phyloP scores from a whole-genome alignment of 2,888 invertebrate species.

The Spisula subtruncata region DNA sequence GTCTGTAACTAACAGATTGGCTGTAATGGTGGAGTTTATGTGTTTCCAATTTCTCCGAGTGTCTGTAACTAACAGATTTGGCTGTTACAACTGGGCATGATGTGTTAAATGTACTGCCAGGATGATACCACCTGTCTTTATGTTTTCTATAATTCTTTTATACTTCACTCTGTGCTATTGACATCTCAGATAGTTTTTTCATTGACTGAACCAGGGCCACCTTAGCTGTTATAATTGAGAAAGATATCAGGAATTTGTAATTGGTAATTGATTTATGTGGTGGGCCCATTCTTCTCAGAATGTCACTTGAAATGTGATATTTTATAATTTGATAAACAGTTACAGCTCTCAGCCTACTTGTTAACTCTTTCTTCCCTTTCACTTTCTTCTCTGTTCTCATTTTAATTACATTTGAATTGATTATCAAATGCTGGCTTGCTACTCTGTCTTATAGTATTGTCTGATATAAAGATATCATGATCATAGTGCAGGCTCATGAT shows the following conservation, averaged over 20 bases:
- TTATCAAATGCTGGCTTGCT: background rate
- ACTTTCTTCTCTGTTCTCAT: background rate
- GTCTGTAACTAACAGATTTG: background rate
- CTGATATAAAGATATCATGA: background rate
- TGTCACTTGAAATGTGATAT: slow-evolving; percentile 20
- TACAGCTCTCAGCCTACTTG: background rate
- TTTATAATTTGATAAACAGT: background rate
- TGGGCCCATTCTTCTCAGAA: background rate
- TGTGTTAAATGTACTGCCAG: background rate
- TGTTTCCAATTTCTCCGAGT: background rate
- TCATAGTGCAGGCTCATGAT: no score
- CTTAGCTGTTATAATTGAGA: slow-evolving; percentile 2
- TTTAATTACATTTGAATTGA: slow-evolving; percentile 25
- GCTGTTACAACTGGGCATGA: background rate
- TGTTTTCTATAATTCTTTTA: background rate
- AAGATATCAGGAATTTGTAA: background rate
- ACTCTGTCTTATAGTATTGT: background rate
- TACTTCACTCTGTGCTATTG: background rate
- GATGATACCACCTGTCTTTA: background rate
- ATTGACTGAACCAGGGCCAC: background rate
- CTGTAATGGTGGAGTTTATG: background rate
- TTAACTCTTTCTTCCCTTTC: background rate
- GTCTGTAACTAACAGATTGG: background rate
- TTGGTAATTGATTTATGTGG: background rate
- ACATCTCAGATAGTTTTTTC: background rate